Evolutionary conservation across 2,797 vertebrate genomes (phyloP).

Genomic region (Vespertilio murinus): DNA sequence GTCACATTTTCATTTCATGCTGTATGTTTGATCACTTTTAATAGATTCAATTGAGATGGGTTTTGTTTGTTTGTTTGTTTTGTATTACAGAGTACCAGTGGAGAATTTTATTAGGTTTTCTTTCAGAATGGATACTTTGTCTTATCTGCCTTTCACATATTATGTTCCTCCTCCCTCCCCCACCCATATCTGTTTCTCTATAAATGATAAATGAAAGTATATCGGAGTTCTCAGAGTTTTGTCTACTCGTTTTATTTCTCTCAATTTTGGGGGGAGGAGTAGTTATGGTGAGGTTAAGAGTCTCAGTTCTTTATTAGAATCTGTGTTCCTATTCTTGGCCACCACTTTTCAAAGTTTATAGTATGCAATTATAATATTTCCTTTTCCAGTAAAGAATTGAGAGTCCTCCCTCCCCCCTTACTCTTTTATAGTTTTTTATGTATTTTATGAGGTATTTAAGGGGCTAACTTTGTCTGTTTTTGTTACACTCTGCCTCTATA

Average conservation of each 20-base stretch:
- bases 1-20: neutral
- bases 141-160: neutral
- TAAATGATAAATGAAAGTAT: neutral
- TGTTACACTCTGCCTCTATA: neutral
- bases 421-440: neutral
- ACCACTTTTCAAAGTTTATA: neutral
- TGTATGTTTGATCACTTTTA: neutral
- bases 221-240: neutral
- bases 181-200: neutral
- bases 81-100: neutral
- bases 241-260: neutral
- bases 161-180: neutral
- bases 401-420: too few species aligned
- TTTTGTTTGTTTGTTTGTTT: neutral
- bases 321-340: neutral
- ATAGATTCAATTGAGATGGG: neutral
- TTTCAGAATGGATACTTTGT: neutral
- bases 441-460: neutral
- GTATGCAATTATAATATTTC: neutral
- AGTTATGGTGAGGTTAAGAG: neutral
- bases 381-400: neutral
- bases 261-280: neutral
- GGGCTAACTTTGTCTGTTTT: neutral
- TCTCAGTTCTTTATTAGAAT: neutral
- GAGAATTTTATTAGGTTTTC: neutral